Conservation (phyloP, 2,888 invertebrate species). For the Toxonevra muliebris region DNA sequence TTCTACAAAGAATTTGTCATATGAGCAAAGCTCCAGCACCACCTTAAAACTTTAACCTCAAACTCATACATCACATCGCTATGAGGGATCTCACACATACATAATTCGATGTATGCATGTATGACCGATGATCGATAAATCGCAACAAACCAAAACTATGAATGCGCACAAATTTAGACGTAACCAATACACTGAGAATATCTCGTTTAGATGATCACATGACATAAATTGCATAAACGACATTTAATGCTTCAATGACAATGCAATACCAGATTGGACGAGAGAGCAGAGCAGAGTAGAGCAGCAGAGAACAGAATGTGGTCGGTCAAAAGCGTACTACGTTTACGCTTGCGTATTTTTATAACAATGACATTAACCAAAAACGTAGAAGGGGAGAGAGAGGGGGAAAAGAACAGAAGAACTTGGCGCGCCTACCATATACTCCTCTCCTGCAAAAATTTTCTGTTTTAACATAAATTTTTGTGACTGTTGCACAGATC, state of each 20-base stretch:
- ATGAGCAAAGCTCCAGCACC: too few relatives aligned
- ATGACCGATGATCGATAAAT: too few relatives aligned
- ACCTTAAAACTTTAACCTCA: too few relatives aligned
- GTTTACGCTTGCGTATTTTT: too few relatives aligned
- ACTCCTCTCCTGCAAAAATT: neutral
- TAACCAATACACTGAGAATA: conserved; percentile 38
- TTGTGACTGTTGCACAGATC: conserved; percentile 2
- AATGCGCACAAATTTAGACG: conserved; percentile 43
- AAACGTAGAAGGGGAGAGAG: neutral
- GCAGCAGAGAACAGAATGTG: neutral
- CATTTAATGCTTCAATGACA: conserved; percentile 46
- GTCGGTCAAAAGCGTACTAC: neutral
- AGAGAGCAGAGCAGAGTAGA: neutral
- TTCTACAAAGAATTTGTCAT: too few relatives aligned
- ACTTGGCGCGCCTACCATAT: neutral
- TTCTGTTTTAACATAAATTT: neutral
- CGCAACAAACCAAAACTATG: neutral
- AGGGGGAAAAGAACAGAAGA: neutral
- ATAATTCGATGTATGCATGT: too few relatives aligned
- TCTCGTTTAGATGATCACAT: conserved; percentile 42
- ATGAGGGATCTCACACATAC: too few relatives aligned
- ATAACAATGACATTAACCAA: neutral
- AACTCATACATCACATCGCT: too few relatives aligned
- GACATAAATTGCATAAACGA: conserved; percentile 46
- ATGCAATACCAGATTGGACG: conserved; percentile 16